A percentile compares a stretch with the other conserved stretches of the same genome.
These are phyloP conservation scores for Leucophenga maculata DNA, from an alignment of 2,888 invertebrate genomes.

Conservation along the genomic window DNA sequence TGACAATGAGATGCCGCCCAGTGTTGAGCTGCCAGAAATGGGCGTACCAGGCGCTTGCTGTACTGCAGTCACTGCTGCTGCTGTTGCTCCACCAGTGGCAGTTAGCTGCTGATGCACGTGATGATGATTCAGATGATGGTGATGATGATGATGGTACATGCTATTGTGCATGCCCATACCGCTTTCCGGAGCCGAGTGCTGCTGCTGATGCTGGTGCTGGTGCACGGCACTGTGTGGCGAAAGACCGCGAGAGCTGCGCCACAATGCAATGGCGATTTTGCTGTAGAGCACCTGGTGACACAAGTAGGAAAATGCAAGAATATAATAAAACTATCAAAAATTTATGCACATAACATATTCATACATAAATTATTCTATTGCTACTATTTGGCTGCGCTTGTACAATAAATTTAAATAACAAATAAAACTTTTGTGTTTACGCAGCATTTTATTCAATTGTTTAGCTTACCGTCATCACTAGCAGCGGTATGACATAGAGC, in stretches of 20 bases:
- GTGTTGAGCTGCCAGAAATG: slow-evolving; percentile 33
- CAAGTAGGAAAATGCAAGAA: slow-evolving; percentile 20
- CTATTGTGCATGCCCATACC: slow-evolving; percentile 65
- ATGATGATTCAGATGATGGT: slow-evolving; percentile 52
- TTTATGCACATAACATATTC: slow-evolving; percentile 14
- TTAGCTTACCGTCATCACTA: slow-evolving; percentile 82
- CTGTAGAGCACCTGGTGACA: slow-evolving; percentile 81
- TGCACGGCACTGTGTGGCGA: slow-evolving; percentile 74
- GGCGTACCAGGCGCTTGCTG: slow-evolving; percentile 27
- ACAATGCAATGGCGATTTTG: slow-evolving; percentile 86
- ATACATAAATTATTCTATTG: not conserved
- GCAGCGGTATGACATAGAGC: slow-evolving; percentile 85
- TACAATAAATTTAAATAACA: too few relatives aligned
- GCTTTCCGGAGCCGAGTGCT: slow-evolving; percentile 51
- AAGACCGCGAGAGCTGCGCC: slow-evolving; percentile 82
- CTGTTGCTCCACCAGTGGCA: slow-evolving; percentile 40
- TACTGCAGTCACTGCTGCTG: not conserved
- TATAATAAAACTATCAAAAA: slow-evolving; percentile 1
- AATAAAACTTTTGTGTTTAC: too few relatives aligned
- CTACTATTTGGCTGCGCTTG: slow-evolving; percentile 71
- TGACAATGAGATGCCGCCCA: slow-evolving; percentile 59
- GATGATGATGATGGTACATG: slow-evolving; percentile 60
- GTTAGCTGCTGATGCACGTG: slow-evolving; percentile 33
- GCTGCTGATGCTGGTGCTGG: slow-evolving; percentile 44
- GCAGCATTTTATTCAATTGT: not conserved